Conservation (phyloP, 2,113 vertebrate species). For the Phyllopteryx taeniolatus region DNA sequence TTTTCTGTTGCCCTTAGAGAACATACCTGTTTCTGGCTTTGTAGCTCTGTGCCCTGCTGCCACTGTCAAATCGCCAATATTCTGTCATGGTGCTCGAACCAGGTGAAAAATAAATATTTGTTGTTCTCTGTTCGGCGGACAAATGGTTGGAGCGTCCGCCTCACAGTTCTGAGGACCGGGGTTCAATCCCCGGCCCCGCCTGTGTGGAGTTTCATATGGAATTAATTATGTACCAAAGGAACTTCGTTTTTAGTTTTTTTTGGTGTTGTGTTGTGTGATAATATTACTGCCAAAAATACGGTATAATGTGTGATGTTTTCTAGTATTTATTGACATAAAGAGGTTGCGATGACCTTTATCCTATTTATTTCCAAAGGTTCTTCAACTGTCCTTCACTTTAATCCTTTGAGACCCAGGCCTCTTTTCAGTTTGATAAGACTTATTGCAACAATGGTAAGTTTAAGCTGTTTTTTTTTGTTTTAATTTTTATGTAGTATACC, state of each 20-base stretch:
- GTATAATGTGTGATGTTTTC: background rate
- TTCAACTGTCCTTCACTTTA: constrained; percentile 15
- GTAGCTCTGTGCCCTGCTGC: constrained; percentile 36
- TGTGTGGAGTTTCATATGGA: too few species aligned
- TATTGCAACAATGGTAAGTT: constrained; percentile 50
- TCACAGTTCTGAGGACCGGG: too few species aligned
- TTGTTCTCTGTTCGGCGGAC: too few species aligned
- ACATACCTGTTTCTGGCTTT: constrained; percentile 40
- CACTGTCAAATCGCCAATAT: constrained; percentile 19
- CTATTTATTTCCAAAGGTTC: constrained; percentile 55
- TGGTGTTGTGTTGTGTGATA: background rate
- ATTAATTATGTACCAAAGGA: too few species aligned
- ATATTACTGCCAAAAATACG: background rate
- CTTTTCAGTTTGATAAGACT: too few species aligned
- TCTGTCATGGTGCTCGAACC: accelerated
- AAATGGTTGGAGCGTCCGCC: too few species aligned
- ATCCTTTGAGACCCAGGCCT: background rate
- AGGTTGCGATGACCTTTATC: background rate
- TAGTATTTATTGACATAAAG: background rate
- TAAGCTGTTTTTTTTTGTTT: background rate
- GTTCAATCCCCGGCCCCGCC: too few species aligned
- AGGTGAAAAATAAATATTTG: constrained; percentile 29
- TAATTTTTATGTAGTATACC: background rate
- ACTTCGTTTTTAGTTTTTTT: background rate
- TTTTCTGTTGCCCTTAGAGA: constrained; percentile 23